These are phyloP conservation scores for Criorhina ranunculi DNA, from an alignment of 2,888 invertebrate species.

Conservation along the genomic window DNA sequence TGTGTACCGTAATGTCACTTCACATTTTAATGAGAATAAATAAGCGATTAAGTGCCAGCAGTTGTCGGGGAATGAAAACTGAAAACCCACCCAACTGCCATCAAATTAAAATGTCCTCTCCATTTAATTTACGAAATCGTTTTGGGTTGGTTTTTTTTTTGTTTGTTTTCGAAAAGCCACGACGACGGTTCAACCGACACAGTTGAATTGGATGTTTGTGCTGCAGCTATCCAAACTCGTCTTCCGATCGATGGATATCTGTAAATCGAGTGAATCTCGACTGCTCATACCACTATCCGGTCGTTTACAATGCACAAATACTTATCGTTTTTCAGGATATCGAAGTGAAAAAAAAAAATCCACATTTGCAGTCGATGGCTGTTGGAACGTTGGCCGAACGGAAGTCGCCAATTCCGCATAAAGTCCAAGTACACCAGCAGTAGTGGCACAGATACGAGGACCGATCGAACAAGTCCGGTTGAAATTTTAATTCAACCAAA, in stretches of 20 bases:
- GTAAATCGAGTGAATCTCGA: constrained; percentile 67
- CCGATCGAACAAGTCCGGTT: constrained; percentile 55
- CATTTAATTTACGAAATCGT: constrained; percentile 74
- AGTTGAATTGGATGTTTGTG: constrained; percentile 34
- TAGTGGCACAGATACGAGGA: neutral
- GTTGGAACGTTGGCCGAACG: constrained; percentile 26
- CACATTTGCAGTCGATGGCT: constrained; percentile 27
- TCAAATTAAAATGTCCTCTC: constrained; percentile 70
- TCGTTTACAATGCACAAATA: constrained; percentile 68
- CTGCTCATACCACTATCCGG: constrained; percentile 41
- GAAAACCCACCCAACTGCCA: constrained; percentile 58
- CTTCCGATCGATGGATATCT: constrained; percentile 58
- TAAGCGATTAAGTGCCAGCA: constrained; percentile 71
- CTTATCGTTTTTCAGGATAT: constrained; percentile 64
- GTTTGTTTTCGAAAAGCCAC: constrained; percentile 31
- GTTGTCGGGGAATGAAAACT: constrained; percentile 62
- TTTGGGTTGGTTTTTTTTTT: constrained; percentile 26
- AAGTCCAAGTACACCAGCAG: constrained; percentile 48
- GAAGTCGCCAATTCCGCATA: constrained; percentile 64
- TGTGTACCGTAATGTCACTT: constrained; percentile 57
- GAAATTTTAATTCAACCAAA: constrained; percentile 75
- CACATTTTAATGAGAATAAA: constrained; percentile 75
- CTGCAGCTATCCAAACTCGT: constrained; percentile 14
- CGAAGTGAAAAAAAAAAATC: constrained; percentile 31
- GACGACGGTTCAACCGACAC: constrained; percentile 36